Evolutionary conservation across 1,140 invertebrate genomes (phyloP).

Genomic region (Drosophila kurseongensis): DNA sequence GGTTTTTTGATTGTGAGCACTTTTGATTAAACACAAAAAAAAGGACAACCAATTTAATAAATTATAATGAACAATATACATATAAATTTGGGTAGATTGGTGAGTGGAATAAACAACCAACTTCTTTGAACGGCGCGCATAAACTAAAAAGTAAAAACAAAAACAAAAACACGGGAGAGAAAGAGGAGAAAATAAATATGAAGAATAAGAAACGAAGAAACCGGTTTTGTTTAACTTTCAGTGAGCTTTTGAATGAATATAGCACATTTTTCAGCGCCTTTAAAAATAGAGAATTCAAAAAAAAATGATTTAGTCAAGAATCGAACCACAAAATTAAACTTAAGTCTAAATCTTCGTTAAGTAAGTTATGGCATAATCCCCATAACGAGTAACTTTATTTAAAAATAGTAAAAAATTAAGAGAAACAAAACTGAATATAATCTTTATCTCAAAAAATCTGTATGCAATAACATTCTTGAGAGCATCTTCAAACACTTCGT

Average conservation of each 20-base stretch:
- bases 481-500: not conserved
- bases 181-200: slow-evolving; percentile 27
- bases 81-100: not conserved
- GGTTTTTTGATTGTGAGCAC: not conserved
- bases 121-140: slow-evolving; percentile 64
- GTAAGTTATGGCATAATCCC: not conserved
- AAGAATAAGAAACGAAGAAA: not conserved
- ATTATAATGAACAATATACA: not conserved
- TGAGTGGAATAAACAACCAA: slow-evolving; percentile 55
- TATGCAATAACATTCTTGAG: not conserved
- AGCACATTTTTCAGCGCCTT: slow-evolving; percentile 4
- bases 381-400: too few species aligned
- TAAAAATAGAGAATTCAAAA: too few species aligned
- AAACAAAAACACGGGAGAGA: slow-evolving; percentile 55
- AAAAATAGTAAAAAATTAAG: too few species aligned
- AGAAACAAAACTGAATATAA: too few species aligned
- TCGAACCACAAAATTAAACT: not conserved
- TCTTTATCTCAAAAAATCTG: too few species aligned
- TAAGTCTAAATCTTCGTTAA: not conserved
- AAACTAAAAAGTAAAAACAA: slow-evolving; percentile 61
- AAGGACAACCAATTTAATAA: slow-evolving; percentile 1
- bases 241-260: slow-evolving; percentile 4
- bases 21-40: slow-evolving; percentile 16
- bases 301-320: not conserved
- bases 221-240: slow-evolving; percentile 17